Conservation (phyloP, 2,888 invertebrate species). For the Campopleginae sp. region DNA sequence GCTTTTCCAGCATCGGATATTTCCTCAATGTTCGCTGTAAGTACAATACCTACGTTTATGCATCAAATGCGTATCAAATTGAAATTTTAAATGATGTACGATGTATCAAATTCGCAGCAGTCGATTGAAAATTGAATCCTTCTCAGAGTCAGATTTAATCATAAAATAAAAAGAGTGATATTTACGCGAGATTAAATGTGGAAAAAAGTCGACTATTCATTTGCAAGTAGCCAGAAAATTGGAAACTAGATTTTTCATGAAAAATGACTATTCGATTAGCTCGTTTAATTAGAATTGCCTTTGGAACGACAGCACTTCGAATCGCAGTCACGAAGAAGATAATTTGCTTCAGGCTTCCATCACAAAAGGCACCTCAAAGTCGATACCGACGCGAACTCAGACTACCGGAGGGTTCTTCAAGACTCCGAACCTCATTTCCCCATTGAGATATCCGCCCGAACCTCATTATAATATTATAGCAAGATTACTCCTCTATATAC, state of each 20-base stretch:
- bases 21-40: conserved; percentile 95
- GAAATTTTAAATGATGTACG: no score
- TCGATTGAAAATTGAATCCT: neutral
- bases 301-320: conserved; percentile 3
- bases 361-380: conserved; percentile 1
- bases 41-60: conserved; percentile 82
- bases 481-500: conserved; percentile 27
- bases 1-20: conserved; percentile 96
- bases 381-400: neutral
- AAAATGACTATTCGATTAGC: conserved; percentile 1
- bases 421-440: conserved; percentile 30
- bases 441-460: conserved; percentile 12
- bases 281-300: neutral
- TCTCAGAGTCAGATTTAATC: neutral
- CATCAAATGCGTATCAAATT: no score
- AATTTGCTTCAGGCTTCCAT: conserved; percentile 3
- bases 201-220: neutral
- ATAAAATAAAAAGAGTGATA: neutral
- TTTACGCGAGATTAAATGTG: neutral
- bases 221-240: neutral
- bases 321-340: neutral
- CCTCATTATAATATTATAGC: conserved; percentile 23
- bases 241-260: neutral
- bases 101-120: neutral
- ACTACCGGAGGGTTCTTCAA: conserved; percentile 12